Base-by-base conservation (phyloP, 2,797 vertebrate genomes). In the Acanthurus tractus region DNA sequence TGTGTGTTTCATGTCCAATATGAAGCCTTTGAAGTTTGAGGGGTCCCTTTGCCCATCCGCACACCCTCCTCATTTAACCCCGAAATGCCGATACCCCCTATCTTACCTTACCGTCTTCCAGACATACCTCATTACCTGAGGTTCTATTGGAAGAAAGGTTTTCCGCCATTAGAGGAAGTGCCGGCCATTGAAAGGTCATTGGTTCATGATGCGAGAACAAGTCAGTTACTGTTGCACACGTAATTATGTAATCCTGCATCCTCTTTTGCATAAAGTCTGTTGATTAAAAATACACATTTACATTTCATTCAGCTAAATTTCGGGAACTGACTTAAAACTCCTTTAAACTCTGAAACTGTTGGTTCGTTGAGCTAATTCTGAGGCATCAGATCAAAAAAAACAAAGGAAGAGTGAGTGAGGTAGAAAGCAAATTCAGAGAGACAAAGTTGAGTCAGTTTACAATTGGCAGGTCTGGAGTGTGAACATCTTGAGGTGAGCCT, bases 61-160 rank as follows among this genome's bases (percentile, higher is more conserved):
- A 86, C 64, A 53, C 83, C 79, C 74, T 80, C 74, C 63, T 63
- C 79, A 76, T 49, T 55, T 62, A 36, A 54, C 48, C 83, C 76
- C 42, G n/a, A 12, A 46, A 55, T 18, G 53, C 58, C 53, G 61
- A 45, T 78, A 76, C 72, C 77, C 38, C 73, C 75, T 78, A 91
- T 86, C 89, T 87, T 67, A 52, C 75, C 67, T 81, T 70, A 69
- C 79, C 82, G 78, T 85, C 89, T 92, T 89, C 90, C 94, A 95
- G 94, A 95, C 92, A 94, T 90, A 89, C 88, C 89, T 93, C 90
- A 91, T 95, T 94, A 95, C 91, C 92, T 93, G 90, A 87, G 93
- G 92, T 90, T 57, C 79, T 85, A 79, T 77, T 87, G 84, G 83
- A 85, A 83, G 86, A 92, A 88, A 89, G 78, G 83, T 91, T 93